A percentile compares a stretch with the other conserved stretches of the same genome.
Conservation (phyloP, 2,888 invertebrate genomes). For the Nesidiocoris tenuis region DNA sequence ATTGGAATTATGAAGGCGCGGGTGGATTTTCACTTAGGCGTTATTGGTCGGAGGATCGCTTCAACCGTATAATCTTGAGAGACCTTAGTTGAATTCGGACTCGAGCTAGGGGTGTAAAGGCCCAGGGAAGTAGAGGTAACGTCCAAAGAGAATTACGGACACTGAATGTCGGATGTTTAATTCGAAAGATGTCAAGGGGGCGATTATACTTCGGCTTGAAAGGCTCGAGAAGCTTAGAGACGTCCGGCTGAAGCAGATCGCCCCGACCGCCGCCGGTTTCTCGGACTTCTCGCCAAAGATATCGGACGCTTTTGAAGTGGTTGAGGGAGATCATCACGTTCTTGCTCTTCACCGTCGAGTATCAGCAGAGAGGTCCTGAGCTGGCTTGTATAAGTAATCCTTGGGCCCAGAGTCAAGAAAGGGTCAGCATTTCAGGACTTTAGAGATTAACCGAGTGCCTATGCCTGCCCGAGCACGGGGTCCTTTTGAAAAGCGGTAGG, state of each 20-base stretch:
- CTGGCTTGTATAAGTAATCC: not conserved
- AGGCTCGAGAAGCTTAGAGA: constrained; percentile 15
- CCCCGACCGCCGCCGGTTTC: not conserved
- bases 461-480: constrained; percentile 9
- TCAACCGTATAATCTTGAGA: constrained; percentile 25
- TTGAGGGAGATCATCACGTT: not conserved
- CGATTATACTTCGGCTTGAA: constrained; percentile 27
- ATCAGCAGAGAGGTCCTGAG: not conserved
- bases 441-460: constrained; percentile 15
- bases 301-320: constrained; percentile 37
- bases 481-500: constrained; percentile 30
- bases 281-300: constrained; percentile 16
- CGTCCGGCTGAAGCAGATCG: not conserved
- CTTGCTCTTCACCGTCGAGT: not conserved
- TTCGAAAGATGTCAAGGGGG: constrained; percentile 24
- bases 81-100: not conserved
- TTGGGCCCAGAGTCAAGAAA: constrained; percentile 26
- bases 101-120: not conserved
- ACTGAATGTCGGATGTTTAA: constrained; percentile 37
- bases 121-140: not conserved
- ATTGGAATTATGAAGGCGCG: constrained; percentile 39
- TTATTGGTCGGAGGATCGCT: constrained; percentile 20
- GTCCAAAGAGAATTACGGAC: constrained; percentile 41
- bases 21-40: constrained; percentile 34
- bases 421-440: constrained; percentile 25